These are phyloP conservation scores for Ciconia stormi DNA, from an alignment of 2,113 vertebrate species.

Conservation along the genomic window DNA sequence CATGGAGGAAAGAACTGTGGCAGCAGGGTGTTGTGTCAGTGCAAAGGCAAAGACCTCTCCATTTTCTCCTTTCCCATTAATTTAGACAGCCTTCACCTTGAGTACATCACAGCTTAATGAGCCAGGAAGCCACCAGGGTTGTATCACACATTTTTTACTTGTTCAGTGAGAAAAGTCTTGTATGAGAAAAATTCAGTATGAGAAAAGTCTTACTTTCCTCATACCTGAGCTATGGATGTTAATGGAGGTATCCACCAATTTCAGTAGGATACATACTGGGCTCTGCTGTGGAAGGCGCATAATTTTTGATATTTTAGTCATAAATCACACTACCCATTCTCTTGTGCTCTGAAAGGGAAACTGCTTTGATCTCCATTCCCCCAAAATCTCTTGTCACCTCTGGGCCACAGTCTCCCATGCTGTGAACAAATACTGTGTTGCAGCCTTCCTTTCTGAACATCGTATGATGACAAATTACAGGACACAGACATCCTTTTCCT, in stretches of 20 bases:
- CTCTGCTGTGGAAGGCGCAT: not conserved
- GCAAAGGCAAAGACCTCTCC: not conserved
- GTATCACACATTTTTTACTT: not conserved
- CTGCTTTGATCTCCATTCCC: not conserved
- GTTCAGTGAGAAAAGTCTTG: not conserved
- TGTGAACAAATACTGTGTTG: not conserved
- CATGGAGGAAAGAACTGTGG: not conserved
- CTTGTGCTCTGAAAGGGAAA: not conserved
- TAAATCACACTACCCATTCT: not conserved
- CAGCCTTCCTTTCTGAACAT: not conserved
- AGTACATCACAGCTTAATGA: not conserved
- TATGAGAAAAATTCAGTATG: too few species aligned
- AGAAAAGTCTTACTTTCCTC: not conserved
- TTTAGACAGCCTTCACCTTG: not conserved
- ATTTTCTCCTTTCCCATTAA: not conserved
- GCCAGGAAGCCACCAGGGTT: not conserved
- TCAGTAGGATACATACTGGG: rapidly evolving
- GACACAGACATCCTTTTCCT: not conserved
- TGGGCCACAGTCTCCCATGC: not conserved
- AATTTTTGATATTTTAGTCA: not conserved
- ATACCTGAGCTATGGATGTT: not conserved
- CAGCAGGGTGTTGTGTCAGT: not conserved
- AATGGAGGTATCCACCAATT: not conserved
- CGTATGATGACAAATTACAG: rapidly evolving
- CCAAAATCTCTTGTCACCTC: not conserved